Evolutionary conservation across 1,140 invertebrate species (phyloP), one percentile per base, ranked within the genome.

Genomic region (Reticulitermes speratus): DNA sequence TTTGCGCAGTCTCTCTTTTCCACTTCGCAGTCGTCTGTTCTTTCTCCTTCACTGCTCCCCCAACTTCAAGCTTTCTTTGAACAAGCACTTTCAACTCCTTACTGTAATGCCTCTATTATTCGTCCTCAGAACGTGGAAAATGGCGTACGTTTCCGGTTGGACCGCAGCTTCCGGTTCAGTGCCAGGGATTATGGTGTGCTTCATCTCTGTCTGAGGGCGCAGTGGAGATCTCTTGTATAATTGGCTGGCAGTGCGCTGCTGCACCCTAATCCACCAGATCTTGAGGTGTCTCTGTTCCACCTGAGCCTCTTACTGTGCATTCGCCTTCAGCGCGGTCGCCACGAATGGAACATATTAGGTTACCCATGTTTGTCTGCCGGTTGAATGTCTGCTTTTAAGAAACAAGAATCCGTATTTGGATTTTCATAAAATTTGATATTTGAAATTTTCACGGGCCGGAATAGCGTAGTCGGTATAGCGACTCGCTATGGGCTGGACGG

Each of bases 111-210:
- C n/a, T 75, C 65, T 75, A n/a, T 75, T 75, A 25, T 75, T 30
- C 65, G 25, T 75, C 65, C 65, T 30, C 65, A 75, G 65, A 75
- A 75, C 65, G 65, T 84, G 83, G 83, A 84, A 84, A 84, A 84
- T 84, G 83, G 38, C 83, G 83, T 11, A 52, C 83, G 48, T 84
- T 84, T 84, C 83, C 83, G 83, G 83, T 84, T 32, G n/a, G 75
- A 65, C 44, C n/a, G 38, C 21, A 38, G 38, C 38, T 85, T 55
- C 55, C 55, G 44, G 55, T 48, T 85, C 44, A 59, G 11, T 9
- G 25, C 52, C n/a, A 55, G 45, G 44, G 55, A 85, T 85, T 85
- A 85, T 0, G 65, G 25, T 6, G 12, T 0, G 25, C 65, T 75
- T 16, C 65, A 65, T 65, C 59, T 65, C 21, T 65, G 59, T 65